Evolutionary conservation across 92 coral and sea anemone genomes (phyloP).

Genomic region (Scolanthus callimorphus): DNA sequence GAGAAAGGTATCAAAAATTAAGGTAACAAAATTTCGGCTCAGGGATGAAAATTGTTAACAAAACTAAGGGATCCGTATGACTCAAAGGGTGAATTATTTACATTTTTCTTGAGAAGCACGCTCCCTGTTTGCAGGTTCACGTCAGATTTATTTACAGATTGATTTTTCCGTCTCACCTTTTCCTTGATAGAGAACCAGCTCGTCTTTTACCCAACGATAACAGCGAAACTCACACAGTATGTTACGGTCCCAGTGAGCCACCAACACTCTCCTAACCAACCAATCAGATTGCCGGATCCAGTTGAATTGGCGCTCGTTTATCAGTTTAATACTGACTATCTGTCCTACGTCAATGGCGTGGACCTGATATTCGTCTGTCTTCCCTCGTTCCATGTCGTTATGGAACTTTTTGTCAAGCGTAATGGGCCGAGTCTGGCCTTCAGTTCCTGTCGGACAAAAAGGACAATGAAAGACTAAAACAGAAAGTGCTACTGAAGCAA

Average conservation of each 20-base stretch:
- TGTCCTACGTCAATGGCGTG: slow-evolving; percentile 80
- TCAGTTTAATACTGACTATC: slow-evolving; percentile 46
- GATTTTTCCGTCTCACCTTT: slow-evolving; percentile 33
- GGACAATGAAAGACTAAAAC: too few relatives aligned
- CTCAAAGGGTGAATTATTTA: too few relatives aligned
- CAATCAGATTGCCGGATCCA: slow-evolving; percentile 51
- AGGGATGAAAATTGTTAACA: too few relatives aligned
- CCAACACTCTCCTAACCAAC: slow-evolving; percentile 59
- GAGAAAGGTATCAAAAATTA: too few relatives aligned
- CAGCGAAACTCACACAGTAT: slow-evolving; percentile 56
- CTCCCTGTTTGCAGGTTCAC: too few relatives aligned
- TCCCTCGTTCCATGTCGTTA: slow-evolving; percentile 59
- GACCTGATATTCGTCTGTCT: slow-evolving; percentile 44
- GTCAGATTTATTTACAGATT: too few relatives aligned
- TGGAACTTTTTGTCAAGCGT: slow-evolving; percentile 54
- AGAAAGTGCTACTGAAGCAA: too few relatives aligned
- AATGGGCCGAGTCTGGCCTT: slow-evolving; percentile 66
- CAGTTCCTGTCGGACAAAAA: slow-evolving; percentile 59
- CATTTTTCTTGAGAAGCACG: too few relatives aligned
- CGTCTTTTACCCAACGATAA: slow-evolving; percentile 56
- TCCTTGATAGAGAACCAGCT: slow-evolving; percentile 58
- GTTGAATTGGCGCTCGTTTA: slow-evolving; percentile 51
- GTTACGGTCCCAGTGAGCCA: slow-evolving; percentile 22
- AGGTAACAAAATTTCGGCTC: too few relatives aligned
- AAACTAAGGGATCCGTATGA: too few relatives aligned